Base-by-base conservation (phyloP, 2,888 invertebrate species). In the Lydus trimaculatus region DNA sequence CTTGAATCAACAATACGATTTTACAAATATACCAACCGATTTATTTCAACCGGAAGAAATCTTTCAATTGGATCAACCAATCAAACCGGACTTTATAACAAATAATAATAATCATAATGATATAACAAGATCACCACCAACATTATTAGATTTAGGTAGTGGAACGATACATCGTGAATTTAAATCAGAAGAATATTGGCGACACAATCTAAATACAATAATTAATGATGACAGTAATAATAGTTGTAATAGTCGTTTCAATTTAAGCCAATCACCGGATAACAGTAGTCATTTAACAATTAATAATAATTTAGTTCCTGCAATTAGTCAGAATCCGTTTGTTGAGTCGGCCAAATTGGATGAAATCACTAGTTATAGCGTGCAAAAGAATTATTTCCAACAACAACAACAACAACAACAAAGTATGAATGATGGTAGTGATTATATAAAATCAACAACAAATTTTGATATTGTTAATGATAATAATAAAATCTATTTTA, bases 31-130 rank as follows among this genome's bases (percentile, higher is more conserved):
- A 59, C 87, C 89, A 0, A 88, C 89, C 56, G 92, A 93, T 78
- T 86, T 92, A 31, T 92, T 92, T 81, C 92, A 92, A 79, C 92
- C 93, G 0, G 92, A 92, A 80, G 92, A 93, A 83, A 92, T 93
- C 72, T 93, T 93, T 84, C 92, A 92, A 81, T 84, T 92, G 68
- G 92, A 92, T 78, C 92, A 92, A 79, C 92, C 92, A 0, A 87
- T 92, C 48, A 86, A 91, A 75, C 85, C 90, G 0, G 91, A 92
- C 77, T 91, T 89, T 73, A 76, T 82, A 0, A 84, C 87, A 71
- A 88, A 89, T 73, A 86, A 86, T 33, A 9, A 36, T 13, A 15
- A 36, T 62, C 74, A 78, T n/a, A 86, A 83, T 67, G 84, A 86
- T 9, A 82, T 87, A 0, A 81, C 89, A 13, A 87, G 89, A 77